Percentiles rank a stretch among this genome's conserved stretches.
Conservation (phyloP, 2,888 invertebrate species). For the Lypha dubia region DNA sequence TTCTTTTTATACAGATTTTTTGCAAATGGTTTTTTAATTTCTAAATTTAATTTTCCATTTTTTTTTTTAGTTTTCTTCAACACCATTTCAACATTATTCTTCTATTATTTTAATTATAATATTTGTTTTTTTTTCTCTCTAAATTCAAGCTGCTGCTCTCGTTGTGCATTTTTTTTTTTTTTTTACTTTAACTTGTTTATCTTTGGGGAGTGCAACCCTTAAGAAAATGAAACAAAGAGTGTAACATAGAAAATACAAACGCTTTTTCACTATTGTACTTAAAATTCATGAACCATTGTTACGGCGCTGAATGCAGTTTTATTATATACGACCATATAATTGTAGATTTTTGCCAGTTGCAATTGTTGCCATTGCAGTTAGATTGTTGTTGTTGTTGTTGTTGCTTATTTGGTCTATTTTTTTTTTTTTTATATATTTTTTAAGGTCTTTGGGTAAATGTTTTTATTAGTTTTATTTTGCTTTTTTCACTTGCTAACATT, state of each 20-base stretch:
- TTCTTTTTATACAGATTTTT: slow-evolving; percentile 21
- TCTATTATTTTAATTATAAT: slow-evolving; percentile 37
- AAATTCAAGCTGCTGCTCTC: slow-evolving; percentile 14
- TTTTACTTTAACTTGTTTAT: slow-evolving; percentile 4
- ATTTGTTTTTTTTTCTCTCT: too few relatives aligned
- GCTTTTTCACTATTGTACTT: slow-evolving; percentile 30
- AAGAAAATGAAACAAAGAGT: slow-evolving; percentile 8
- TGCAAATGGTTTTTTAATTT: slow-evolving; percentile 42
- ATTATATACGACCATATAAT: slow-evolving; percentile 60
- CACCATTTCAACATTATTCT: slow-evolving; percentile 14
- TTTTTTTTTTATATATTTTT: slow-evolving; percentile 11
- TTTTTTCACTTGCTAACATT: slow-evolving; percentile 23
- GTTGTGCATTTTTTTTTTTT: slow-evolving; percentile 11
- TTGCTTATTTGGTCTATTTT: slow-evolving; percentile 13
- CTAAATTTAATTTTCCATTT: background rate
- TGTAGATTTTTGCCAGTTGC: slow-evolving; percentile 46
- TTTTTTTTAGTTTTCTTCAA: background rate
- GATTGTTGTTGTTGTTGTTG: slow-evolving; percentile 4
- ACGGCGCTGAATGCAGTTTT: slow-evolving; percentile 62
- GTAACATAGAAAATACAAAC: background rate
- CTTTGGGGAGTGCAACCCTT: background rate
- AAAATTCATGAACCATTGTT: slow-evolving; percentile 67
- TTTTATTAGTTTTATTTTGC: background rate
- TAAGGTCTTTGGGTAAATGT: background rate
- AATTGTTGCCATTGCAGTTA: slow-evolving; percentile 35